These are phyloP conservation scores for Drosophila neotestacea DNA, from an alignment of 2,888 invertebrate species.

Conservation along the genomic window DNA sequence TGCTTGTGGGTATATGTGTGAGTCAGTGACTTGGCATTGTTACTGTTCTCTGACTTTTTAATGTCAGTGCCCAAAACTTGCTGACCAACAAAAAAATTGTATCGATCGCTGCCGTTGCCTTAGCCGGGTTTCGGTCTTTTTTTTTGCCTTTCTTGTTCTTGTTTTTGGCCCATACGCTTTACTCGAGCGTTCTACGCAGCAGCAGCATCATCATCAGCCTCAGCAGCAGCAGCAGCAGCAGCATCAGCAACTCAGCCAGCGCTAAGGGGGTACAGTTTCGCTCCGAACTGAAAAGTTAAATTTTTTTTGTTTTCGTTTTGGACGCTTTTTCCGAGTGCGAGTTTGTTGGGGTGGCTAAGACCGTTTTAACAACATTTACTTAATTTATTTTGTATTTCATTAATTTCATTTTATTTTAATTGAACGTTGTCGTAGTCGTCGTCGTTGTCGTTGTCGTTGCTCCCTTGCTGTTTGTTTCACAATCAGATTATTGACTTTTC, in stretches of 20 bases:
- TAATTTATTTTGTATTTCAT: constrained; percentile 75
- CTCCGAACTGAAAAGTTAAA: constrained; percentile 80
- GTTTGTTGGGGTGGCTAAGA: constrained; percentile 39
- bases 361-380: constrained; percentile 59
- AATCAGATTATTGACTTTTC: constrained; percentile 77
- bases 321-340: constrained; percentile 66
- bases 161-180: constrained; percentile 65
- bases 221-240: constrained; percentile 34
- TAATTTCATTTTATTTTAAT: constrained; percentile 74
- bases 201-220: constrained; percentile 33
- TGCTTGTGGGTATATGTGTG: constrained; percentile 33
- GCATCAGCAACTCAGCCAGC: constrained; percentile 50
- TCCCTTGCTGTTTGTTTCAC: constrained; percentile 46
- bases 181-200: constrained; percentile 61
- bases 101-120: constrained; percentile 67
- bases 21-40: constrained; percentile 68
- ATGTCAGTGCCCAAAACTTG: constrained; percentile 77
- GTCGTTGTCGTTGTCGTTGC: constrained; percentile 19
- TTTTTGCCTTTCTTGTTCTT: constrained; percentile 69
- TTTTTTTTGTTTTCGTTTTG: constrained; percentile 64
- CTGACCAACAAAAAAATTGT: constrained; percentile 65
- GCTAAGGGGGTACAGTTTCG: constrained; percentile 83
- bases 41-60: constrained; percentile 75
- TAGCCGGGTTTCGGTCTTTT: constrained; percentile 39
- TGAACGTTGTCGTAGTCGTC: constrained; percentile 53